phyloP scores from a whole-genome alignment of 2,113 vertebrate genomes.

The Hyla sarda region DNA sequence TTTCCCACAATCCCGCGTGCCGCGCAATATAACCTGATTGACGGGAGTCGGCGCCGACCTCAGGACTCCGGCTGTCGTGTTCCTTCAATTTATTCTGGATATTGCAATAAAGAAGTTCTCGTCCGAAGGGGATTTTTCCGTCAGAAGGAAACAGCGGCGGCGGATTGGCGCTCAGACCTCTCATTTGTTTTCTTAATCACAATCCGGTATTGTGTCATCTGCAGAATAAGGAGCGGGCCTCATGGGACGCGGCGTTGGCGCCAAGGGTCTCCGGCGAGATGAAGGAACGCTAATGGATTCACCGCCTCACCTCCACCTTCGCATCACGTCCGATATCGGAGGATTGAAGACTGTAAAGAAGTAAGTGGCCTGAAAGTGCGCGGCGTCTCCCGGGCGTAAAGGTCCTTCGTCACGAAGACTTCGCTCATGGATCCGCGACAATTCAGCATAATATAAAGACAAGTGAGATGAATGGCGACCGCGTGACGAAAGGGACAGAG shows the following conservation, averaged over 20 bases:
- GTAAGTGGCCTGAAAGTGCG: neutral
- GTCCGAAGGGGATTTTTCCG: neutral
- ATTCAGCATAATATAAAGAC: too few relatives aligned
- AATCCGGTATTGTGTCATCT: conserved; percentile 6
- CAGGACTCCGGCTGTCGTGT: neutral
- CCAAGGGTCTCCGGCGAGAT: neutral
- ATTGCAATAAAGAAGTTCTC: neutral
- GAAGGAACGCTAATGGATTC: neutral
- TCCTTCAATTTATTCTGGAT: conserved; percentile 24
- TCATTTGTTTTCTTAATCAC: conserved; percentile 42
- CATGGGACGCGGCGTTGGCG: neutral
- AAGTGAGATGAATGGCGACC: neutral
- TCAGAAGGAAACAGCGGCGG: neutral
- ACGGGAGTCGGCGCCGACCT: neutral
- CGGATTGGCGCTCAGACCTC: neutral
- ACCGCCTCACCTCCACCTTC: neutral
- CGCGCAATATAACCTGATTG: neutral
- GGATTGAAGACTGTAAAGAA: neutral
- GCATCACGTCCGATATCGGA: neutral
- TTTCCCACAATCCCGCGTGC: too few relatives aligned
- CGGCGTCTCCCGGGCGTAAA: neutral
- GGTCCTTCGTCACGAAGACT: neutral
- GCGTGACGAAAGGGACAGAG: neutral
- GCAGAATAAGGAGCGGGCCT: neutral
- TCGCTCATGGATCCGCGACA: too few relatives aligned